Conservation (phyloP, 2,888 invertebrate species). For the Litoditis marina region DNA sequence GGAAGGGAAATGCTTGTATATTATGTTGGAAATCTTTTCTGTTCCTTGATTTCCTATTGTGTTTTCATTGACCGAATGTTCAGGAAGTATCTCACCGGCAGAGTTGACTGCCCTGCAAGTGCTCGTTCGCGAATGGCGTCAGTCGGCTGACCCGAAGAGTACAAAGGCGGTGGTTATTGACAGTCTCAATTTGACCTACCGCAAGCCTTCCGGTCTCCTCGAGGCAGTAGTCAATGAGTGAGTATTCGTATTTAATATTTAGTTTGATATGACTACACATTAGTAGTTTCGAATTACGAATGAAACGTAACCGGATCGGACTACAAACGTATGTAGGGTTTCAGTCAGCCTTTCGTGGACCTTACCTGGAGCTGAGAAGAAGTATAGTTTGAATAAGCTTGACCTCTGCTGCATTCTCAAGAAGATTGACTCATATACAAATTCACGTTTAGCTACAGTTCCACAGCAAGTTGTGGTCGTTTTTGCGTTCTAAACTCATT, state of each 20-base stretch:
- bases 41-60: too few species aligned
- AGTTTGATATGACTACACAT: not conserved
- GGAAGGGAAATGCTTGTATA: too few species aligned
- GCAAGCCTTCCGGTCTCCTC: not conserved
- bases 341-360: too few species aligned
- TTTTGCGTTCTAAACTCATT: too few species aligned
- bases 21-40: too few species aligned
- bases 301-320: not conserved
- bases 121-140: not conserved
- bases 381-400: too few species aligned
- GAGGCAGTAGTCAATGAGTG: not conserved
- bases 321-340: not conserved
- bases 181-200: constrained; percentile 2
- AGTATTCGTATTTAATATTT: not conserved
- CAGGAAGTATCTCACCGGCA: not conserved
- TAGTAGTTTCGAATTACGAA: not conserved
- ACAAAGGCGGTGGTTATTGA: constrained; percentile 3
- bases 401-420: too few species aligned
- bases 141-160: not conserved
- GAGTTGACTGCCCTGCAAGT: not conserved
- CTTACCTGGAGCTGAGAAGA: too few species aligned
- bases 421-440: too few species aligned
- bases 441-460: too few species aligned
- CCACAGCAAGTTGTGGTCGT: too few species aligned
- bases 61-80: not conserved